Conservation (phyloP, 2,113 vertebrate genomes). For the Ploceus nigricollis region DNA sequence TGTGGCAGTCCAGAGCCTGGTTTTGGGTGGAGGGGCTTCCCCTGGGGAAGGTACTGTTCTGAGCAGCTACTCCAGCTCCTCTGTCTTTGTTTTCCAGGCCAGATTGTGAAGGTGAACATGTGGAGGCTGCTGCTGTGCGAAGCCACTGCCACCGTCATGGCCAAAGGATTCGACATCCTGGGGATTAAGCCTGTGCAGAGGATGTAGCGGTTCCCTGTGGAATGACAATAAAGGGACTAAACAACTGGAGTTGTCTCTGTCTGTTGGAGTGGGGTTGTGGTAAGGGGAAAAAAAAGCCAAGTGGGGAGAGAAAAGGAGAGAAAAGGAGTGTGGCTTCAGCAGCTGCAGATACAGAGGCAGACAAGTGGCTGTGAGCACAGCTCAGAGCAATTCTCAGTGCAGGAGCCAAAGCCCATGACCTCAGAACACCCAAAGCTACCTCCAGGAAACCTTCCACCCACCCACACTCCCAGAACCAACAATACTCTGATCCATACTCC, state of each 20-base stretch:
- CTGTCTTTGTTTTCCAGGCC: slow-evolving; percentile 70
- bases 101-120: slow-evolving; percentile 94
- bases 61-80: not conserved
- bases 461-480: not conserved
- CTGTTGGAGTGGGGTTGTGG: not conserved
- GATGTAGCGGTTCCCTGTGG: slow-evolving; percentile 79
- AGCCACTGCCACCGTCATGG: slow-evolving; percentile 89
- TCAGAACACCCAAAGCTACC: not conserved
- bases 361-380: not conserved
- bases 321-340: not conserved
- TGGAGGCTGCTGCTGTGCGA: slow-evolving; percentile 93
- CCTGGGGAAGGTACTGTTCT: rapidly evolving
- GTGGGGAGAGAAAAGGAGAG: not conserved
- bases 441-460: not conserved
- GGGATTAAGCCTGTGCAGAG: slow-evolving; percentile 90
- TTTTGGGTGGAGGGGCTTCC: rapidly evolving
- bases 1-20: not conserved
- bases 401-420: not conserved
- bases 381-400: not conserved
- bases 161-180: slow-evolving; percentile 91
- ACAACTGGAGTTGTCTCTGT: not conserved
- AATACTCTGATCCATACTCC: not conserved
- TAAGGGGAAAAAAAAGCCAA: not conserved
- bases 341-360: not conserved
- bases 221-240: slow-evolving; percentile 49